phyloP scores from a whole-genome alignment of 2,797 vertebrate species.

The Enteromius mattozi region DNA sequence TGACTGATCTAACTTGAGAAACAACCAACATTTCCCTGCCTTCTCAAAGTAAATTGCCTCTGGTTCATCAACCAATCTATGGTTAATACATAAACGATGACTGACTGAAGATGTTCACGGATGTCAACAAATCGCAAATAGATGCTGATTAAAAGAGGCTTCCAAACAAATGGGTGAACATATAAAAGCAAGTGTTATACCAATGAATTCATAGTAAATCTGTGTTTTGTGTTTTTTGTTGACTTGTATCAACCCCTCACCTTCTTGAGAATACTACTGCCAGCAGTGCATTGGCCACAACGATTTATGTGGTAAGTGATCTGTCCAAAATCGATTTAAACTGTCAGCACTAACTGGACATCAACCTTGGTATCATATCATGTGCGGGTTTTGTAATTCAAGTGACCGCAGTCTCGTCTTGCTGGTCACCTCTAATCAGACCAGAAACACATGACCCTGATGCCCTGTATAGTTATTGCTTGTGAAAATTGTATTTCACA shows the following conservation, averaged over 20 bases:
- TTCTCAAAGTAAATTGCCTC: conserved; percentile 29
- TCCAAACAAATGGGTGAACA: neutral
- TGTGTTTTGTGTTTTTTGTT: neutral
- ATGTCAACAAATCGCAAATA: conserved; percentile 8
- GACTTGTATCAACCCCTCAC: conserved; percentile 42
- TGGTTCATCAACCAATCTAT: conserved; percentile 28
- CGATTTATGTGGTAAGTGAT: conserved; percentile 80
- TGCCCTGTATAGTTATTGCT: neutral
- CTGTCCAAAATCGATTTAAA: conserved; percentile 79
- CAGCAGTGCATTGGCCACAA: conserved; percentile 65
- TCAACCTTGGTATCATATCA: conserved; percentile 81
- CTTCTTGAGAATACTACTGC: conserved; percentile 53
- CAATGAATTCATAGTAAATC: neutral
- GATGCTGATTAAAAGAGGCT: neutral
- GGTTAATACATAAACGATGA: conserved; percentile 21
- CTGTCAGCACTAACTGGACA: conserved; percentile 83
- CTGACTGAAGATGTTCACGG: conserved; percentile 28
- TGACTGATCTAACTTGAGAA: conserved; percentile 52
- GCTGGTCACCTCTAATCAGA: conserved; percentile 78
- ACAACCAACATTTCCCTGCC: conserved; percentile 43
- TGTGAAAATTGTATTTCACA: neutral
- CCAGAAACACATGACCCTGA: conserved; percentile 45
- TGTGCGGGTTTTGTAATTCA: conserved; percentile 75
- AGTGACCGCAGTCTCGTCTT: conserved; percentile 78
- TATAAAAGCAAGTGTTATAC: neutral